Conservation (phyloP, 2,113 vertebrate genomes). For the Periophthalmus modestus region DNA sequence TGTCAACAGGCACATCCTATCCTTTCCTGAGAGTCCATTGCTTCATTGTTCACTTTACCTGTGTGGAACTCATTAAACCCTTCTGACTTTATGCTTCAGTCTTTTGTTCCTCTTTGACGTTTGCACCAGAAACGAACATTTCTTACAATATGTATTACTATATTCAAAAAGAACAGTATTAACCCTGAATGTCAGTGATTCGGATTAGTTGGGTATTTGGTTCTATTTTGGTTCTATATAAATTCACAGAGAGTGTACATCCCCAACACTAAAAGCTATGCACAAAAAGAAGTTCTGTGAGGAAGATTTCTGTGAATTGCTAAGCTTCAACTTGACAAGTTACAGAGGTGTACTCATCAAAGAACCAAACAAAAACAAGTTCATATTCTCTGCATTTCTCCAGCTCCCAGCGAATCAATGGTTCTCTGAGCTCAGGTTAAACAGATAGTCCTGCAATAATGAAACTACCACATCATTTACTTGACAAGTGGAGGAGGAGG, state of each 20-base stretch:
- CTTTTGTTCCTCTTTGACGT: too few relatives aligned
- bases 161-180: too few relatives aligned
- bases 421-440: constrained; percentile 15
- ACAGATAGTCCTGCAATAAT: background rate
- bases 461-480: constrained; percentile 16
- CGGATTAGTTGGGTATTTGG: too few relatives aligned
- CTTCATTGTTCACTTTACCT: too few relatives aligned
- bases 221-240: background rate
- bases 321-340: constrained; percentile 13
- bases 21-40: too few relatives aligned
- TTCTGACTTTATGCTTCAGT: too few relatives aligned
- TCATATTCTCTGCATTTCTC: constrained; percentile 13
- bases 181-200: too few relatives aligned
- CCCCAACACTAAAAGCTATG: constrained; percentile 5
- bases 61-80: too few relatives aligned
- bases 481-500: constrained; percentile 7
- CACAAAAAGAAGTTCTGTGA: constrained; percentile 3
- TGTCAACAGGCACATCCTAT: too few relatives aligned
- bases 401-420: constrained; percentile 10
- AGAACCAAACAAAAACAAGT: constrained; percentile 9
- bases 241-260: background rate
- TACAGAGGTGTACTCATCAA: background rate
- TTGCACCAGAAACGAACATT: too few relatives aligned
- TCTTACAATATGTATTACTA: too few relatives aligned
- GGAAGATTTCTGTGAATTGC: constrained; percentile 4